Base-by-base conservation (phyloP, 1,140 invertebrate genomes). In the Ostrea edulis region DNA sequence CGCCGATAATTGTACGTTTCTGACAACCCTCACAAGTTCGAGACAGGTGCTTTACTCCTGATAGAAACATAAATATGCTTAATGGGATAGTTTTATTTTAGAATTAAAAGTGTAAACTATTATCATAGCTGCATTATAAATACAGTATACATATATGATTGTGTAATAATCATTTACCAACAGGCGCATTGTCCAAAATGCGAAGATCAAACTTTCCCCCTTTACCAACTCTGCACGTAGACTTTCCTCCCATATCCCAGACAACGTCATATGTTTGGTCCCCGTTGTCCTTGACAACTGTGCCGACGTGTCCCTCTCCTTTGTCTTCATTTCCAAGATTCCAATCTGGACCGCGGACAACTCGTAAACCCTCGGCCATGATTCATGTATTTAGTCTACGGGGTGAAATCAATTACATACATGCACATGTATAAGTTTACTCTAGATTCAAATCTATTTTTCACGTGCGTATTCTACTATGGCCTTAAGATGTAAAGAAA, bases 291-390 rank as follows among this genome's bases (percentile, higher is more conserved):
- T 87, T 85, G 55, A 90, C 82, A 22, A 93, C 90, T 0, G 92
- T 92, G 0, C 92, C 92, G n/a, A 92, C 90, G 86, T 92, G 91
- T 87, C 92, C 92, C 87, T 92, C 91, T 53, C 92, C 92, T 14
- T 90, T 90, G 85, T 93, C 92, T 77, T 91, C 88, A 58, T 92
- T 85, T 4, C 90, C 91, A 81, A 89, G 84, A 55, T 82, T 88
- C 92, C 92, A 93, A 65, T 92, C 89, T 17, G 92, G 92, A 87
- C 92, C 92, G 29, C 92, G 86, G 11, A 93, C 91, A 25, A 93
- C 92, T 29, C 92, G 88, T 17, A 91, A 84, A 20, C 93, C 93
- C 25, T 77, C 68, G 25, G 68, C 68, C 68, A 77, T 77, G 14
- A 12, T 35, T 4, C 5, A 44, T 44, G 35, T 44, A 44, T 25